Conservation (phyloP, 1,140 invertebrate species). For the Macrotrachela quadricornifera region DNA sequence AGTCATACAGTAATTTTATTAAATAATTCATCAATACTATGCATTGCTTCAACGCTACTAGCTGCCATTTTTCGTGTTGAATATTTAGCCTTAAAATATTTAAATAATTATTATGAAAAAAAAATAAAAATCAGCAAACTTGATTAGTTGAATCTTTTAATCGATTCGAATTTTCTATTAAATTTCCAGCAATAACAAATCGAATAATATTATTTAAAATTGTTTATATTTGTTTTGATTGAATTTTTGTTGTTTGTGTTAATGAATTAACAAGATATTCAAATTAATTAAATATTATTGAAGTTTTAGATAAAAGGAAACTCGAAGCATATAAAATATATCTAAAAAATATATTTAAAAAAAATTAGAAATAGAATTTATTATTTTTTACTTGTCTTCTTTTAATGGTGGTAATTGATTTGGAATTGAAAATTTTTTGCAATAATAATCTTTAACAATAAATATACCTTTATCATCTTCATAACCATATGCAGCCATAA, state of each 20-base stretch:
- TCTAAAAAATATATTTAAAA: not conserved
- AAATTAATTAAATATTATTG: conserved; percentile 12
- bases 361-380: too few species aligned
- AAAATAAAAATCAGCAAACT: conserved; percentile 12
- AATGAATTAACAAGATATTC: conserved; percentile 30
- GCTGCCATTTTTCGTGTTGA: conserved; percentile 28
- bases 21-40: conserved; percentile 45
- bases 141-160: conserved; percentile 22
- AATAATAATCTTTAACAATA: conserved; percentile 48
- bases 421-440: conserved; percentile 14
- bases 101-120: not conserved
- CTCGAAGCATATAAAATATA: not conserved
- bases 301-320: not conserved
- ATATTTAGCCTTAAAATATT: conserved; percentile 32
- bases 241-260: conserved; percentile 16
- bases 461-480: conserved; percentile 42
- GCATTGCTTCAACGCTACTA: conserved; percentile 37
- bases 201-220: conserved; percentile 43
- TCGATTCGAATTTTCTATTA: conserved; percentile 23
- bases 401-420: not conserved
- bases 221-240: conserved; percentile 33
- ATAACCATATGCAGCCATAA: conserved; percentile 47
- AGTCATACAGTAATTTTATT: conserved; percentile 31
- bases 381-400: not conserved
- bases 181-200: conserved; percentile 55